Evolutionary conservation across 2,797 vertebrate species (phyloP), one percentile per base, ranked within the genome.

Genomic region (Chaetodon trifasciatus): DNA sequence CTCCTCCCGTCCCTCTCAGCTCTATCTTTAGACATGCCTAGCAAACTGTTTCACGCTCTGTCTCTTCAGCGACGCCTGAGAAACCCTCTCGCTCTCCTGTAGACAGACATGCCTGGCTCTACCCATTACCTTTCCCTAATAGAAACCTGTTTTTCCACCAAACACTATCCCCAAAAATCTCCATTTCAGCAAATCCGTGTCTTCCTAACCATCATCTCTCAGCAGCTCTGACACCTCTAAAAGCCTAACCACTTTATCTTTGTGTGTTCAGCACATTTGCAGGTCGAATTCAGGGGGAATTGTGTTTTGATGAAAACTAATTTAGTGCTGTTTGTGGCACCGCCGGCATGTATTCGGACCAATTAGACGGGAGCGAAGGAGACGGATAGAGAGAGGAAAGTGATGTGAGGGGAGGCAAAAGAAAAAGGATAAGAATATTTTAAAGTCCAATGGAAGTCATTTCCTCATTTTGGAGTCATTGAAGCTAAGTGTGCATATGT

Each of bases 1-100:
- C 85, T 81, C 74, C 47, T 53, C 70, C 61, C 21, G 24, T 84
- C 71, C 76, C 76, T 88, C 85, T 82, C 79, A 42, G 78, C 81
- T 83, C 87, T 89, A 88, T 89, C 91, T 91, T 90, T 90, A 91
- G 89, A 91, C 76, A 86, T 89, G 85, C 87, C 85, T 90, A 56
- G 82, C 63, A 71, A 92, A 91, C 84, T 82, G 91, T 87, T 91
- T 91, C 88, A 90, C 72, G 76, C 84, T 88, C 85, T 78, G 85
- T 88, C 88, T 87, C 85, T 72, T 76, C 83, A 76, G 32, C 69
- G 35, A 81, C 16, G 55, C 75, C 78, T 84, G 73, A 85, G 60
- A 84, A 81, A 58, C 70, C 47, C 67, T 73, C 78, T 70, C 81
- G 16, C 63, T 62, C 79, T 75, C 76, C 81, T 66, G 56, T 70